A percentile compares a stretch with the other conserved stretches of the same genome.
These are phyloP conservation scores for Pedionomus torquatus DNA, from an alignment of 2,113 vertebrate species.

Conservation along the genomic window DNA sequence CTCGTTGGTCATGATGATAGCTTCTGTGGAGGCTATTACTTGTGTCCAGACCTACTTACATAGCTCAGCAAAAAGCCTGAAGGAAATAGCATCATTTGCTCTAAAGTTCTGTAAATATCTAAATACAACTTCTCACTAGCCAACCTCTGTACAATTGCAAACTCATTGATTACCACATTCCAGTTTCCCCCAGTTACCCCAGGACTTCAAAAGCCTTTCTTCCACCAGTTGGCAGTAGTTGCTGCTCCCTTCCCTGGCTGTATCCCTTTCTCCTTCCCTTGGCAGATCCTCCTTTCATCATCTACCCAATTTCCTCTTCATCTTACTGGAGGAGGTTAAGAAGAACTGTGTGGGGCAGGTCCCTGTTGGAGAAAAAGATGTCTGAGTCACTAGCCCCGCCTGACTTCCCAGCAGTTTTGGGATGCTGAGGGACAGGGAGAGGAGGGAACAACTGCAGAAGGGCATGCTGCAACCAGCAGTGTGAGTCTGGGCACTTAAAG, in stretches of 20 bases:
- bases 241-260: not conserved
- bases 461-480: fast-evolving
- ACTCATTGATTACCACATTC: not conserved
- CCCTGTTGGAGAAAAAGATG: fast-evolving
- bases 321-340: not conserved
- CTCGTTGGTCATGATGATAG: not conserved
- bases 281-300: not conserved
- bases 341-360: fast-evolving
- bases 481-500: not conserved
- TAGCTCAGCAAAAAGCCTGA: not conserved
- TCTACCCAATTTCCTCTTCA: not conserved
- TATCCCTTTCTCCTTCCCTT: not conserved
- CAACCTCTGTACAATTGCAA: not conserved
- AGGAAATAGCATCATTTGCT: not conserved
- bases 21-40: not conserved
- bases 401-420: not conserved
- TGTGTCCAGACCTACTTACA: not conserved
- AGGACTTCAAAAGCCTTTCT: not conserved
- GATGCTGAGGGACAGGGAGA: not conserved
- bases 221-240: not conserved
- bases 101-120: not conserved
- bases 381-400: not conserved
- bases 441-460: not conserved
- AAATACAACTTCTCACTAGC: not conserved
- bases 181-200: not conserved